These are phyloP conservation scores for Acrocyrtus sp. DNA, from an alignment of 2,888 invertebrate species.

Conservation along the genomic window DNA sequence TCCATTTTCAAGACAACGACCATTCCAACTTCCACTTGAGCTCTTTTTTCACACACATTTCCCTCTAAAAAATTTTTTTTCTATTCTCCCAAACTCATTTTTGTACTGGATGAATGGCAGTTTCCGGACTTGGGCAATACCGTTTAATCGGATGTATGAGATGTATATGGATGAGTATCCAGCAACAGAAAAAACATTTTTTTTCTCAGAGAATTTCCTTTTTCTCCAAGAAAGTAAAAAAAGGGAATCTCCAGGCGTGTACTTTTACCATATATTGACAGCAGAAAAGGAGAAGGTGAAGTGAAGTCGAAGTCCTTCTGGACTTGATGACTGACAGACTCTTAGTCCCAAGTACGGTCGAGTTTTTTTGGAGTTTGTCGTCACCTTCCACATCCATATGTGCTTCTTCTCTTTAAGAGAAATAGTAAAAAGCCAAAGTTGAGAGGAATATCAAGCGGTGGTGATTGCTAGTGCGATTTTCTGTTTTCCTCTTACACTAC, in stretches of 20 bases:
- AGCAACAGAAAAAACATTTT: neutral
- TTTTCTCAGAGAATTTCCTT: constrained; percentile 12
- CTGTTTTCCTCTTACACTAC: no score
- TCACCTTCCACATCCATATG: no score
- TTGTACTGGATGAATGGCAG: constrained; percentile 33
- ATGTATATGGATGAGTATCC: constrained; percentile 20
- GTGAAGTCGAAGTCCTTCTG: constrained; percentile 30
- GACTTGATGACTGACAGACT: constrained; percentile 37
- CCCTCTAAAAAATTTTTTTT: constrained; percentile 18
- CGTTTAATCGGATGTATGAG: constrained; percentile 32
- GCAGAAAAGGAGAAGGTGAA: constrained; percentile 5
- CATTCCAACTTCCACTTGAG: constrained; percentile 33
- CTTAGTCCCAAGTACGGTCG: no score
- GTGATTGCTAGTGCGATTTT: no score
- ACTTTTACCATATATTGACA: neutral
- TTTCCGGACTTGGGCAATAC: constrained; percentile 44
- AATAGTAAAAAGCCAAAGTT: no score
- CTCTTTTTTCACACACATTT: constrained; percentile 5
- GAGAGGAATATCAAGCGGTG: no score
- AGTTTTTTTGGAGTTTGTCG: no score
- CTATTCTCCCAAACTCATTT: constrained; percentile 8
- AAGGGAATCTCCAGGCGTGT: no score
- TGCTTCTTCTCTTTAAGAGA: no score
- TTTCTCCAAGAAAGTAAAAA: no score
- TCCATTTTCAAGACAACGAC: no score